Percentiles rank a stretch among this genome's conserved stretches.
Conservation (phyloP, 1,140 invertebrate species). For the Calosoma granatense region DNA sequence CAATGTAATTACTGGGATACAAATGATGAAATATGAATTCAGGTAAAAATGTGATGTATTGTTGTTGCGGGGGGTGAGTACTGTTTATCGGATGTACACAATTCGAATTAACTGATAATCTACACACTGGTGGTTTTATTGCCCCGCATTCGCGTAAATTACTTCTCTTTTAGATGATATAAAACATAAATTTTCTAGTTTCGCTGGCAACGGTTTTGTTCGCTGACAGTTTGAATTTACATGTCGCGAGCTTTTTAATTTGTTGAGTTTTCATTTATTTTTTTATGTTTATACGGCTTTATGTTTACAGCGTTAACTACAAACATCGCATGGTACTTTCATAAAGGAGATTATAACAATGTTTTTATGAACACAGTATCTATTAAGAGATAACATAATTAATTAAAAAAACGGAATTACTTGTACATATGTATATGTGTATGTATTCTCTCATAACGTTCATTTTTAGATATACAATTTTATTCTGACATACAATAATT, state of each 20-base stretch:
- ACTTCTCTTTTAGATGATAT: background rate
- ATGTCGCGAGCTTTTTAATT: background rate
- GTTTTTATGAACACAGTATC: too few relatives aligned
- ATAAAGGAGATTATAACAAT: too few relatives aligned
- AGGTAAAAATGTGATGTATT: constrained; percentile 1
- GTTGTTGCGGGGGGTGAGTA: background rate
- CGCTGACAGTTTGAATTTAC: background rate
- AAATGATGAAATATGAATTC: background rate
- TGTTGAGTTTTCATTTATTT: background rate
- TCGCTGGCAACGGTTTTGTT: background rate
- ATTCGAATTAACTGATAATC: constrained; percentile 6
- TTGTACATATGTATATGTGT: too few relatives aligned
- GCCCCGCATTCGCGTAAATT: background rate
- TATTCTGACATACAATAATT: too few relatives aligned
- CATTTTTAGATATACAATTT: too few relatives aligned
- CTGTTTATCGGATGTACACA: background rate
- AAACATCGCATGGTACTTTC: too few relatives aligned
- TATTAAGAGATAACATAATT: too few relatives aligned
- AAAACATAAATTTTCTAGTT: background rate
- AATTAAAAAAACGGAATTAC: too few relatives aligned
- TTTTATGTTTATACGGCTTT: background rate
- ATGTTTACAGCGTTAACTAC: too few relatives aligned
- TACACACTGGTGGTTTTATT: background rate
- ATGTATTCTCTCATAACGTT: too few relatives aligned
- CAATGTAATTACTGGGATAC: background rate